phyloP scores from a whole-genome alignment of 2,888 invertebrate species.

The Cephus runcator region DNA sequence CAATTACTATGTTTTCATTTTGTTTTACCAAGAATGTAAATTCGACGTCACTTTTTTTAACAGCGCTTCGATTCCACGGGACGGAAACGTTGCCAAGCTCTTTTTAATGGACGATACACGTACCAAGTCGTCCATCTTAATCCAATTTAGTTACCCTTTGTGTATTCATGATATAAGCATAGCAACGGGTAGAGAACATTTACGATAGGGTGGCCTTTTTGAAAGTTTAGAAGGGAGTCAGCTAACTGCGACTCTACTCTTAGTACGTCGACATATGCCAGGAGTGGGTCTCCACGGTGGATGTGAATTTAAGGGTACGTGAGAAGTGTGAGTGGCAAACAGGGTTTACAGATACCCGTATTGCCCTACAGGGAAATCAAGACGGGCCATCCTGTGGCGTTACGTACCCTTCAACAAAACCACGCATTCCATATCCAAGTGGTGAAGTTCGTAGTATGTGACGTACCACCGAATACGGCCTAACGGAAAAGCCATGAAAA shows the following conservation, averaged over 20 bases:
- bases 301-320: slow-evolving; percentile 3
- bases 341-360: slow-evolving; percentile 30
- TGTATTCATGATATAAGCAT: neutral
- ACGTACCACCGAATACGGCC: neutral
- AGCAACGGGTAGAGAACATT: neutral
- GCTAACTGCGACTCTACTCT: neutral
- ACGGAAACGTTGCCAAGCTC: neutral
- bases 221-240: neutral
- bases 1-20: neutral
- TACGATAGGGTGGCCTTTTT: neutral
- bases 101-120: neutral
- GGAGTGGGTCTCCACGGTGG: neutral
- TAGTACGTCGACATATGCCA: neutral
- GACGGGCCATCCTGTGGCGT: slow-evolving; percentile 13
- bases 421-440: neutral
- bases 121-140: neutral
- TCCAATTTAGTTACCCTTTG: neutral
- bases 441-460: neutral
- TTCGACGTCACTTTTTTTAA: neutral
- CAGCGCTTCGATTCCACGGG: neutral
- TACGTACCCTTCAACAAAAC: neutral
- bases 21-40: neutral
- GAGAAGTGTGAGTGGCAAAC: slow-evolving; percentile 2
- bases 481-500: neutral
- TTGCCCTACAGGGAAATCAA: slow-evolving; percentile 48